Conservation (phyloP, 2,797 vertebrate species). For the Trichosurus vulpecula region DNA sequence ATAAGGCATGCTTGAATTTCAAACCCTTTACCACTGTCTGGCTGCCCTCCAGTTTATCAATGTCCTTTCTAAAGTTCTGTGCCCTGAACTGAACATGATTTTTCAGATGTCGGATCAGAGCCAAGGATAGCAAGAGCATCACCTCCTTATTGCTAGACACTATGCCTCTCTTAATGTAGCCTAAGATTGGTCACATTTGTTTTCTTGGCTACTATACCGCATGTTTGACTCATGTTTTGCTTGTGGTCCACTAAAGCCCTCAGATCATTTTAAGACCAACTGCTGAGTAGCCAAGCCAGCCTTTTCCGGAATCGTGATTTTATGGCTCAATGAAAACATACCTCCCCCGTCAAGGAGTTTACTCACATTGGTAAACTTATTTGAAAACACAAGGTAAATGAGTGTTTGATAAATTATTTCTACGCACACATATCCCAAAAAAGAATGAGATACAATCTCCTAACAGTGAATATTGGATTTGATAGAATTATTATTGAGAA, state of each 20-base stretch:
- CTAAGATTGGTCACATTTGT: background rate
- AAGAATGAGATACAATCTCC: background rate
- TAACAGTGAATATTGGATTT: background rate
- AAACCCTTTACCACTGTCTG: background rate
- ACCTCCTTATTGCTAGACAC: background rate
- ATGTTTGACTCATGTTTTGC: background rate
- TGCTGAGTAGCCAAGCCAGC: background rate
- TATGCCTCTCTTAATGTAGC: background rate
- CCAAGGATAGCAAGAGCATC: background rate
- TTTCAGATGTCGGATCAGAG: background rate
- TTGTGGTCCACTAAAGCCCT: background rate
- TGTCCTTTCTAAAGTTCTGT: background rate
- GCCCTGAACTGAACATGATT: background rate
- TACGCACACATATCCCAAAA: background rate
- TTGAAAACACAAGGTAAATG: background rate
- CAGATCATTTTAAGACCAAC: background rate
- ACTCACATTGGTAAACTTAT: background rate
- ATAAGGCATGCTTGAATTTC: background rate
- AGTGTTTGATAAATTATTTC: background rate
- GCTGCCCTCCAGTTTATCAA: background rate
- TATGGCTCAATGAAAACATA: background rate
- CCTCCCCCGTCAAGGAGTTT: too few relatives aligned
- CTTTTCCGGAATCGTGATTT: background rate
- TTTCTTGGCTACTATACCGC: background rate
- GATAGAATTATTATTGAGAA: background rate